A percentile compares a stretch with the other conserved stretches of the same genome.
Evolutionary conservation across 2,797 vertebrate genomes (phyloP).

Genomic region (Cichlasoma orientale): DNA sequence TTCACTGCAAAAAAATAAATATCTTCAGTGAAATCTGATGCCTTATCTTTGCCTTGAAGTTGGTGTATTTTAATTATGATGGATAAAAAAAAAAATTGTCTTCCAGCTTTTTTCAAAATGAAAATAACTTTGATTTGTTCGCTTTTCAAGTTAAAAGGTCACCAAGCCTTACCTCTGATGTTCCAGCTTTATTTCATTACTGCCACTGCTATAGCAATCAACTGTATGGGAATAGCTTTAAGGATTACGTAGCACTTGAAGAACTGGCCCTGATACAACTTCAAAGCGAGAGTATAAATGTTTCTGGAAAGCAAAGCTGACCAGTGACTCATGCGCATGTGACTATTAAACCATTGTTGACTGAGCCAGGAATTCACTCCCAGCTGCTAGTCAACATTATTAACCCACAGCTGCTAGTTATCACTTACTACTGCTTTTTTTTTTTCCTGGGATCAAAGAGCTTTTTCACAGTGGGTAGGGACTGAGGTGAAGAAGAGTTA

Average conservation of each 20-base stretch:
- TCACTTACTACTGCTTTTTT: not conserved
- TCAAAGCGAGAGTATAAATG: conserved; percentile 35
- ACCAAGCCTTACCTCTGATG: not conserved
- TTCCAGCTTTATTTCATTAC: not conserved
- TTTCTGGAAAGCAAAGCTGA: conserved; percentile 12
- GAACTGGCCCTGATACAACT: conserved; percentile 48
- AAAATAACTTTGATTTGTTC: not conserved
- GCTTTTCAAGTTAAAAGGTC: not conserved
- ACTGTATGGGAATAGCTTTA: conserved; percentile 21
- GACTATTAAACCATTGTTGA: not conserved
- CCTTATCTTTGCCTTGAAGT: not conserved
- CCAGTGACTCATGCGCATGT: not conserved
- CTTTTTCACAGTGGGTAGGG: conserved; percentile 43
- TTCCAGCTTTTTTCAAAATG: not conserved
- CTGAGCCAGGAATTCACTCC: not conserved
- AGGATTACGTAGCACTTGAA: conserved; percentile 32
- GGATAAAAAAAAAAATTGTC: no score
- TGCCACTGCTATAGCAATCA: not conserved
- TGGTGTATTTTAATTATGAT: not conserved
- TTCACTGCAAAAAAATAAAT: not conserved
- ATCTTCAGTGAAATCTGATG: not conserved
- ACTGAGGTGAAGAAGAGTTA: conserved; percentile 55
- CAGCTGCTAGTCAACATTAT: conserved; percentile 45
- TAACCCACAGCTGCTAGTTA: conserved; percentile 42
- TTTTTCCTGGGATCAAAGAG: not conserved